These are phyloP conservation scores for Argyresthia albistria DNA, from an alignment of 2,888 invertebrate species.

Conservation along the genomic window DNA sequence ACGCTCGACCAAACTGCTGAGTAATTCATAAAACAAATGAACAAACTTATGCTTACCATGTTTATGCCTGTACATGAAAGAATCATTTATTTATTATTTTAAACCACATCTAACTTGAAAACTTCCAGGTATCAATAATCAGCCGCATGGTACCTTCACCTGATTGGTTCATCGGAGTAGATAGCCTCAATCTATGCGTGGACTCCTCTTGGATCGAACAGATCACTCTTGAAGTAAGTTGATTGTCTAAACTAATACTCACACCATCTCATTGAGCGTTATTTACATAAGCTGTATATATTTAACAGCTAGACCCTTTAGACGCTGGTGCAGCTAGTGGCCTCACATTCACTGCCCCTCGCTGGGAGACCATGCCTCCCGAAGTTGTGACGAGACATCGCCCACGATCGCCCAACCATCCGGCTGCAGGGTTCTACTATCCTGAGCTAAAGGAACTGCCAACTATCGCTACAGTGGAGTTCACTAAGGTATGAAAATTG, in stretches of 20 bases:
- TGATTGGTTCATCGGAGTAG: conserved; percentile 78
- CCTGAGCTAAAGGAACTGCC: conserved; percentile 86
- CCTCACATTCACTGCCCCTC: conserved; percentile 93
- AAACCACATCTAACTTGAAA: too few relatives aligned
- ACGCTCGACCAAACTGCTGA: too few relatives aligned
- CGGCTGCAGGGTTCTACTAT: conserved; percentile 93
- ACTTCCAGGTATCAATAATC: conserved; percentile 70
- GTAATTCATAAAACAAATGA: too few relatives aligned
- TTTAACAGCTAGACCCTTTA: conserved; percentile 82
- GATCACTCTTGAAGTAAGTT: conserved; percentile 63
- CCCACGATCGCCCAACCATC: conserved; percentile 86
- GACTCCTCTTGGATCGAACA: conserved; percentile 71
- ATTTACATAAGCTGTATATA: background rate
- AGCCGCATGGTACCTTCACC: conserved; percentile 76
- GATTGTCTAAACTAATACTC: background rate
- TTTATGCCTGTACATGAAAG: too few relatives aligned
- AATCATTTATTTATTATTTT: too few relatives aligned
- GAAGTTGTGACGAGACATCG: conserved; percentile 87
- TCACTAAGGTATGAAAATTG: conserved; percentile 77
- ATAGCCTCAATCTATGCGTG: conserved; percentile 72
- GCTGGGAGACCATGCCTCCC: conserved; percentile 90
- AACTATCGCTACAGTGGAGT: conserved; percentile 87
- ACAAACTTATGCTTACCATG: too few relatives aligned
- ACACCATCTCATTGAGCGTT: too few relatives aligned
- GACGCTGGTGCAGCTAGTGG: conserved; percentile 95